Percentiles rank a stretch among this genome's conserved stretches.
Evolutionary conservation across 2,113 vertebrate genomes (phyloP).

Genomic region (Nycticorax nycticorax): DNA sequence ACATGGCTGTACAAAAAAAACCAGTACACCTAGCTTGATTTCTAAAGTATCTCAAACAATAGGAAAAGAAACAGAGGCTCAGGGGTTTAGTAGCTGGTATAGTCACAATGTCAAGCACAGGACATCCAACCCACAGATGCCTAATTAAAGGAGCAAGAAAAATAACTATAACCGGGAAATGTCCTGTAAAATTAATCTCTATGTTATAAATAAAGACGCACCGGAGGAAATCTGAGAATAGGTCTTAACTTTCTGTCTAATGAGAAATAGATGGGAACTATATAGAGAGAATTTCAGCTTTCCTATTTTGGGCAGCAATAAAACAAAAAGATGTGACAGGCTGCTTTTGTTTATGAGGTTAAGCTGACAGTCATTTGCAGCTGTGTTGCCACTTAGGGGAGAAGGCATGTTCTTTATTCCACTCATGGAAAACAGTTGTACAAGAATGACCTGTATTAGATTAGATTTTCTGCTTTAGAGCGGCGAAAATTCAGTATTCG

Average conservation of each 20-base stretch:
- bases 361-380: slow-evolving; percentile 22
- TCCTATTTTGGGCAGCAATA: not conserved
- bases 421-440: not conserved
- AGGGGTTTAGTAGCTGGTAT: not conserved
- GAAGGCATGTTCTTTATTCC: not conserved
- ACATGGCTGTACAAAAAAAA: not conserved
- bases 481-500: not conserved
- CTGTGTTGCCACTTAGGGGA: not conserved
- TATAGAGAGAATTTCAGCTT: not conserved
- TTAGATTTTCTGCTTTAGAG: not conserved
- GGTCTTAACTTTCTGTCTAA: not conserved
- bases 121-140: not conserved
- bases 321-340: not conserved
- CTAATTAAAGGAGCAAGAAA: slow-evolving; percentile 48
- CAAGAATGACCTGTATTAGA: not conserved
- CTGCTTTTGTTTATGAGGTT: slow-evolving; percentile 22
- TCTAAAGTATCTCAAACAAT: not conserved
- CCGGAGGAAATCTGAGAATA: not conserved
- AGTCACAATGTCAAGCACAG: not conserved
- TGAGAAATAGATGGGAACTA: not conserved
- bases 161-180: not conserved
- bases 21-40: not conserved
- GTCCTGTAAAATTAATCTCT: slow-evolving; percentile 29
- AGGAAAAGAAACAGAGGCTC: not conserved
- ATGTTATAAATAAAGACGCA: slow-evolving; percentile 39